These are phyloP conservation scores for Triplophysa siluroides DNA, from an alignment of 2,113 vertebrate genomes.

Conservation along the genomic window DNA sequence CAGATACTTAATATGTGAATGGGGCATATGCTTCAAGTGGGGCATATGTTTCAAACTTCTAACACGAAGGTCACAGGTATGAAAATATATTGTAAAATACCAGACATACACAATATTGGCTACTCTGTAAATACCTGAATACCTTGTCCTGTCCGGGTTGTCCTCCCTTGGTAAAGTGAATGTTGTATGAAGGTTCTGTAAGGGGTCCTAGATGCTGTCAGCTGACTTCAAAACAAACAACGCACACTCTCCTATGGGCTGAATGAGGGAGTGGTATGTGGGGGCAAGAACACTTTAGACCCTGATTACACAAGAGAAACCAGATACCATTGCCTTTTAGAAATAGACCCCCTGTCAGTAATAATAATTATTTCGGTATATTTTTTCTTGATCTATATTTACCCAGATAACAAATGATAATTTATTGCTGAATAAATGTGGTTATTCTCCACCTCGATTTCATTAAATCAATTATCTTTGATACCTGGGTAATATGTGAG, in stretches of 20 bases:
- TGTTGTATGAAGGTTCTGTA: conserved; percentile 33
- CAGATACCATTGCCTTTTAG: conserved; percentile 46
- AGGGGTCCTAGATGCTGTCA: conserved; percentile 30
- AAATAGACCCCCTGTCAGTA: not conserved
- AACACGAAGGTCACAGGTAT: not conserved
- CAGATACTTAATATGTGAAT: not conserved
- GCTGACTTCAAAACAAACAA: conserved; percentile 46
- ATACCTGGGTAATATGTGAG: too few relatives aligned
- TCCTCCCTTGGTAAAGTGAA: conserved; percentile 43
- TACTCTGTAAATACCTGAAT: not conserved
- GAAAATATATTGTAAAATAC: not conserved
- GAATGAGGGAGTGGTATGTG: conserved; percentile 18
- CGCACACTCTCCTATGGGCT: conserved; percentile 10
- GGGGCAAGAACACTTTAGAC: conserved; percentile 19
- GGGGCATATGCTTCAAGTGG: too few relatives aligned
- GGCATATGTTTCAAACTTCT: too few relatives aligned
- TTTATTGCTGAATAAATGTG: too few relatives aligned
- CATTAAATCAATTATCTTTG: too few relatives aligned
- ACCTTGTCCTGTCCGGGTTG: conserved; percentile 49
- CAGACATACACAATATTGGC: not conserved
- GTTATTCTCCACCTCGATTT: too few relatives aligned
- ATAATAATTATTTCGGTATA: not conserved
- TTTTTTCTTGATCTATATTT: too few relatives aligned
- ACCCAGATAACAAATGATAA: too few relatives aligned
- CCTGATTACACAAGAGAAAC: conserved; percentile 43